Evolutionary conservation across 1,140 invertebrate species (phyloP).

Genomic region (Trigoniulus corallinus): DNA sequence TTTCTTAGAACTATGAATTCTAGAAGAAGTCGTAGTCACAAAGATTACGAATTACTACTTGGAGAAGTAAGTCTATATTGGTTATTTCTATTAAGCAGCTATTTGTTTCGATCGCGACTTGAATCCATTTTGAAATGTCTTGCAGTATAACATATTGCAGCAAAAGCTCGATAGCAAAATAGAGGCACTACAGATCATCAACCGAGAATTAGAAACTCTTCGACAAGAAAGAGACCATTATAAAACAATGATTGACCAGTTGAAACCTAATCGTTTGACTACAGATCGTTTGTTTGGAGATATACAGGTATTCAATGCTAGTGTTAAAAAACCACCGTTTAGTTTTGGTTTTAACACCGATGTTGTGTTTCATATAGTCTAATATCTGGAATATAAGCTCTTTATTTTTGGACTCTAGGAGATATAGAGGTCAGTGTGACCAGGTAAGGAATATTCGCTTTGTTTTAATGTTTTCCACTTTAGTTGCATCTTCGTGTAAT

Average conservation of each 20-base stretch:
- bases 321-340: background rate
- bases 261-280: conserved; percentile 41
- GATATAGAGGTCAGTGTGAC: background rate
- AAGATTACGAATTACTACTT: too few species aligned
- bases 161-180: conserved; percentile 62
- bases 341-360: background rate
- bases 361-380: background rate
- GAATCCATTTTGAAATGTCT: background rate
- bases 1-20: too few species aligned
- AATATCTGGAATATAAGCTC: background rate
- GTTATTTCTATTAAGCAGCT: too few species aligned
- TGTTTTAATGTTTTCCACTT: too few species aligned
- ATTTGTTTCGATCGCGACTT: too few species aligned
- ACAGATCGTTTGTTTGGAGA: conserved; percentile 25
- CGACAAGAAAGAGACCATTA: conserved; percentile 60
- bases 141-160: conserved; percentile 1
- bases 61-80: too few species aligned
- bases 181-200: conserved; percentile 56
- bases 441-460: too few species aligned
- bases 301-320: background rate
- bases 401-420: background rate
- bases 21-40: too few species aligned
- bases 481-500: too few species aligned
- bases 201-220: conserved; percentile 57
- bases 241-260: conserved; percentile 61